phyloP scores from a whole-genome alignment of 2,888 invertebrate species.

The Balanococcus diminutus region DNA sequence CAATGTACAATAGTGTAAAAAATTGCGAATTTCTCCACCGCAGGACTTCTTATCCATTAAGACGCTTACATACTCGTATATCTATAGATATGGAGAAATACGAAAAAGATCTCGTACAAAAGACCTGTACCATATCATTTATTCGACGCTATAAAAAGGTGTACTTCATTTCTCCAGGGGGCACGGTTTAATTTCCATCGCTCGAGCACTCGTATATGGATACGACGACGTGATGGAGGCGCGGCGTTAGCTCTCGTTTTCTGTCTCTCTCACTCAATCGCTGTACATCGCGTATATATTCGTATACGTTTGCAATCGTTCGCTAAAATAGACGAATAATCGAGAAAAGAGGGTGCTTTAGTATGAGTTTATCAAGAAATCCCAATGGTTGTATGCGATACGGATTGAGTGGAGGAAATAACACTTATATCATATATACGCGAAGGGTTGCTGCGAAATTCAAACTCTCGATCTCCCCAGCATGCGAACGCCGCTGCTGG shows the following conservation, averaged over 20 bases:
- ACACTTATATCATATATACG: not conserved
- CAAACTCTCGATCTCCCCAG: not conserved
- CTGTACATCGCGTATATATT: not conserved
- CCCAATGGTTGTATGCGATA: conserved; percentile 36
- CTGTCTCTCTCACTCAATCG: not conserved
- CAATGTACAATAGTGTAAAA: not conserved
- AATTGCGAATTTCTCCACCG: not conserved
- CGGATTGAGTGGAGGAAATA: conserved; percentile 17
- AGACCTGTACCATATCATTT: conserved; percentile 36
- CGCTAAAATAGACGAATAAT: conserved; percentile 13
- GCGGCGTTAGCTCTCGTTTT: not conserved
- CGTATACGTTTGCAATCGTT: conserved; percentile 18
- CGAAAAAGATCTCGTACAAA: conserved; percentile 9
- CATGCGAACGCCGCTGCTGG: not conserved
- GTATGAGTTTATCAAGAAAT: conserved; percentile 31
- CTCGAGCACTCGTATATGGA: not conserved
- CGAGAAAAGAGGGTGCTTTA: conserved; percentile 34
- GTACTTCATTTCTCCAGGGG: conserved; percentile 48
- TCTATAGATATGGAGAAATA: too few species aligned
- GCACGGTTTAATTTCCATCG: conserved; percentile 44
- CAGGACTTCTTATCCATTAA: not conserved
- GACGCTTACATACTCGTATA: conserved; percentile 15
- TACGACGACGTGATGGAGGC: too few species aligned
- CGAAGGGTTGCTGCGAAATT: conserved; percentile 45
- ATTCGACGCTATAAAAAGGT: conserved; percentile 28